Percentiles rank a stretch among this genome's conserved stretches.
Evolutionary conservation across 2,888 invertebrate genomes (phyloP).

Genomic region (Aquatica leii): DNA sequence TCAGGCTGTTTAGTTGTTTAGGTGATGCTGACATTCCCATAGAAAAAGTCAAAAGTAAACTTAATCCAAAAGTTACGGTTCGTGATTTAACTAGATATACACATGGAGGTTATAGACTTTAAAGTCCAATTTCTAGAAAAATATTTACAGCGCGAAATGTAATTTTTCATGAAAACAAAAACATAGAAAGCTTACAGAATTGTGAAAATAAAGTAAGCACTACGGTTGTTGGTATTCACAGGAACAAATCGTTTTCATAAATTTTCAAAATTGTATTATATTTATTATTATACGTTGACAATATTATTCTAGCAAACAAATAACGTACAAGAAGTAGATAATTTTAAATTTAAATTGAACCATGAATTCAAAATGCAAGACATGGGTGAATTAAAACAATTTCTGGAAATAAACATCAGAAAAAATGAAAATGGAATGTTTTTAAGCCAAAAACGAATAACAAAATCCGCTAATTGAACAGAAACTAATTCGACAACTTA

Average conservation of each 20-base stretch:
- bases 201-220: neutral
- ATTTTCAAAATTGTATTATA: neutral
- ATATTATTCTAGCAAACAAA: too few species aligned
- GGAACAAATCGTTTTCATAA: neutral
- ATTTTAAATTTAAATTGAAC: neutral
- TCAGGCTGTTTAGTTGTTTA: conserved; percentile 38
- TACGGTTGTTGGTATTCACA: neutral
- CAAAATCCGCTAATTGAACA: neutral
- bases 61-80: conserved; percentile 38
- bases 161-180: neutral
- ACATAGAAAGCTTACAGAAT: neutral
- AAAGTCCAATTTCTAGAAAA: conserved; percentile 27
- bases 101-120: conserved; percentile 42
- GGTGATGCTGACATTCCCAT: conserved; percentile 37
- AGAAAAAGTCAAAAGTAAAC: conserved; percentile 39
- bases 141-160: neutral
- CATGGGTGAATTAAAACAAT: neutral
- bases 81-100: conserved; percentile 41
- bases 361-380: neutral
- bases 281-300: neutral
- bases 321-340: too few species aligned
- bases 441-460: neutral
- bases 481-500: neutral
- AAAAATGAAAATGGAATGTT: neutral
- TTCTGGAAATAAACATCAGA: neutral